phyloP scores from a whole-genome alignment of 30 jellyfish, hydroid and myxozoan species.

The Calvadosia cruxmelitensis region DNA sequence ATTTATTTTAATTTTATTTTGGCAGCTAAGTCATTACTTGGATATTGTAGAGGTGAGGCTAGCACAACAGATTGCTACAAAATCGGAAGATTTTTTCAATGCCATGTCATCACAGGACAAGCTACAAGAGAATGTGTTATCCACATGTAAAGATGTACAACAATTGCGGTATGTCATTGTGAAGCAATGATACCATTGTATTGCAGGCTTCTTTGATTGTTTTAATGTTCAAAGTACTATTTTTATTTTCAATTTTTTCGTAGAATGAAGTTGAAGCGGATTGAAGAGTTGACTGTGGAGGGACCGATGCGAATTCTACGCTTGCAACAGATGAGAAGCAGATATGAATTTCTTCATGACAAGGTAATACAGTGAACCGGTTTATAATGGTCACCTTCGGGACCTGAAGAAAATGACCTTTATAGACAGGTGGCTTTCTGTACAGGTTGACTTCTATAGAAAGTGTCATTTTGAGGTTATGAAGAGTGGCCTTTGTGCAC shows the following conservation, averaged over 20 bases:
- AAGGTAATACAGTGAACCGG: too few species aligned
- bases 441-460: too few species aligned
- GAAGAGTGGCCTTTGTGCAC: too few species aligned
- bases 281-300: constrained; percentile 28
- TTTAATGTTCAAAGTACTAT: too few species aligned
- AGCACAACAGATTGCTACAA: constrained; percentile 79
- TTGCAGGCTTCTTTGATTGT: neutral
- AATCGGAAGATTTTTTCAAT: constrained; percentile 76
- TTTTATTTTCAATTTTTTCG: too few species aligned
- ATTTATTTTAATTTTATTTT: neutral
- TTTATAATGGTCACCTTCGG: too few species aligned
- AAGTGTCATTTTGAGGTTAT: too few species aligned
- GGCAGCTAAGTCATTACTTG: constrained; percentile 68
- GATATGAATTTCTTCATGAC: constrained; percentile 65
- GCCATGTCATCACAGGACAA: constrained; percentile 89
- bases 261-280: constrained; percentile 48
- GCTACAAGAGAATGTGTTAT: constrained; percentile 58
- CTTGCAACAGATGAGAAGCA: constrained; percentile 50
- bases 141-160: constrained; percentile 58
- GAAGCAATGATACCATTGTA: neutral
- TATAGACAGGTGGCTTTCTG: too few species aligned
- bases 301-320: constrained; percentile 60
- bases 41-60: constrained; percentile 74
- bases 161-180: constrained; percentile 46
- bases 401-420: too few species aligned